Evolutionary conservation across 2,888 invertebrate genomes (phyloP).

Genomic region (Germaria angustata): DNA sequence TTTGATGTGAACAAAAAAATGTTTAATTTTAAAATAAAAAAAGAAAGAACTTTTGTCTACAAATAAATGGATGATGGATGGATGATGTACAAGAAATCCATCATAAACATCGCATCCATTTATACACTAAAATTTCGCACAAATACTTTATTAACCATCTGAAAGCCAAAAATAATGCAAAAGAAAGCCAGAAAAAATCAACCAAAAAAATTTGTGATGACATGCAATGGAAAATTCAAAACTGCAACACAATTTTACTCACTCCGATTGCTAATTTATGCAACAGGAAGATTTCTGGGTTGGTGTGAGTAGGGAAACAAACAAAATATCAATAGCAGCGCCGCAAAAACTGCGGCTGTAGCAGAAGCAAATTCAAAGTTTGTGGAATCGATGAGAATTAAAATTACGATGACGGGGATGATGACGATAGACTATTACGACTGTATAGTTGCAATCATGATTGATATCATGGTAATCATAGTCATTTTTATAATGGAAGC

Average conservation of each 20-base stretch:
- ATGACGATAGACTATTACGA: background rate
- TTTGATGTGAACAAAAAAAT: slow-evolving; percentile 32
- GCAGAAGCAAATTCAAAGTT: background rate
- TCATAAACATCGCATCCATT: slow-evolving; percentile 35
- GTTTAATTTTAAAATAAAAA: background rate
- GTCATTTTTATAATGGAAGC: background rate
- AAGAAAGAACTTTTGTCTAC: background rate
- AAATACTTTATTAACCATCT: slow-evolving; percentile 62
- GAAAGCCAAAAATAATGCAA: slow-evolving; percentile 22
- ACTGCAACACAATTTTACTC: background rate
- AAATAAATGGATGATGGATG: slow-evolving; percentile 14
- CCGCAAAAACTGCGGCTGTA: background rate
- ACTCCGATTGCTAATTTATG: slow-evolving; percentile 15
- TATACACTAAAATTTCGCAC: slow-evolving; percentile 47
- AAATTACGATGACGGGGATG: background rate
- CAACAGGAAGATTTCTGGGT: background rate
- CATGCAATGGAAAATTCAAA: background rate
- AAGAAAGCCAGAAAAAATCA: background rate
- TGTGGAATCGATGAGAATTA: slow-evolving; percentile 20
- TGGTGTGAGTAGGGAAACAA: background rate
- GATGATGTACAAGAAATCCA: slow-evolving; percentile 12
- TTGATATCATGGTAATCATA: background rate
- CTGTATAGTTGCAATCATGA: slow-evolving; percentile 13
- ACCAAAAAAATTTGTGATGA: background rate
- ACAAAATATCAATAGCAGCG: background rate